A percentile compares a stretch with the other conserved stretches of the same genome.
These are phyloP conservation scores for Apodemia duryi DNA, from an alignment of 2,888 invertebrate genomes.

Conservation along the genomic window DNA sequence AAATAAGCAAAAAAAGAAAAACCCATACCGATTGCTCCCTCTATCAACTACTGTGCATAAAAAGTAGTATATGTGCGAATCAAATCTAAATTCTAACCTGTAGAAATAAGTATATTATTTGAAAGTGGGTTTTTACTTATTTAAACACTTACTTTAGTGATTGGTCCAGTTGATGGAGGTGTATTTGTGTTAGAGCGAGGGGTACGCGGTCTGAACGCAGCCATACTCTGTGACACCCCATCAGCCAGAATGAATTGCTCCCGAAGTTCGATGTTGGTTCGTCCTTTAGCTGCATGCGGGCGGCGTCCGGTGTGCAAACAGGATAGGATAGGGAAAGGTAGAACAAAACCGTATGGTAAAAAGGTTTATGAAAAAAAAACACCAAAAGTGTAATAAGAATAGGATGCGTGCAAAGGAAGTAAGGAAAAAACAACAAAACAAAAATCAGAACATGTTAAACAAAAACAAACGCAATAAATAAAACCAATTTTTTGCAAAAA, in stretches of 20 bases:
- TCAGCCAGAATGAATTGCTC: conserved; percentile 99
- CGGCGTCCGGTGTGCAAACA: conserved; percentile 71
- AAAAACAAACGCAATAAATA: conserved; percentile 56
- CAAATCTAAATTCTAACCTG: conserved; percentile 62
- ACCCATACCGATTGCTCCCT: conserved; percentile 75
- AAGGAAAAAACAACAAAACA: conserved; percentile 72
- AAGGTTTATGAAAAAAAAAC: conserved; percentile 56
- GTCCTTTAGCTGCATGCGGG: conserved; percentile 95
- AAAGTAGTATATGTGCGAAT: conserved; percentile 68
- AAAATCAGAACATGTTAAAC: conserved; percentile 76
- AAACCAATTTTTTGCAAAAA: conserved; percentile 50
- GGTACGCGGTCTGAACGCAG: conserved; percentile 97
- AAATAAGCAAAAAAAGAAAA: conserved; percentile 59
- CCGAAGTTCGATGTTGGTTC: conserved; percentile 99
- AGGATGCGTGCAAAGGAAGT: conserved; percentile 73
- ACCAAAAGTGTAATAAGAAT: conserved; percentile 62
- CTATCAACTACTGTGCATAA: conserved; percentile 72
- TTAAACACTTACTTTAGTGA: conserved; percentile 91
- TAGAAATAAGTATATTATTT: conserved; percentile 46
- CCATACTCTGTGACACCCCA: conserved; percentile 99
- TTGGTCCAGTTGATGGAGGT: conserved; percentile 89
- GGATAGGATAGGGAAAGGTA: conserved; percentile 45
- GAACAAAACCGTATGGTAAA: conserved; percentile 70
- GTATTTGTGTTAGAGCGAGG: conserved; percentile 88
- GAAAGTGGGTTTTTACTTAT: conserved; percentile 41